Evolutionary conservation across 2,113 vertebrate species (phyloP).

Genomic region (Ovis canadensis): DNA sequence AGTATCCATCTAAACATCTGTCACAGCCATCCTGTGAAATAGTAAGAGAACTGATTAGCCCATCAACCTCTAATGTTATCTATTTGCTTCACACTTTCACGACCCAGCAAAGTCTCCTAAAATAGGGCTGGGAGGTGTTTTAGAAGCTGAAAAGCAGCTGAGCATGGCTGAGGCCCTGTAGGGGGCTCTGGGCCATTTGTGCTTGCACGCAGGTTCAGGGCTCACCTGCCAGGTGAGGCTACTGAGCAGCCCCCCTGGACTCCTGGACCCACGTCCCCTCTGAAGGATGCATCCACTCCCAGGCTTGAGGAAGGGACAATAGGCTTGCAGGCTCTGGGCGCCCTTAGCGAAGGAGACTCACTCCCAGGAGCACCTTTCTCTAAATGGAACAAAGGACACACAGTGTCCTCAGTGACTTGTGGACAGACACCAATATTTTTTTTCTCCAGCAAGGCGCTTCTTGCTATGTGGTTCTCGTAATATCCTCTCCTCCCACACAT

Average conservation of each 20-base stretch:
- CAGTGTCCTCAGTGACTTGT: rapidly evolving
- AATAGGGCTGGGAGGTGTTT: not conserved
- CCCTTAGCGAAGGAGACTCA: not conserved
- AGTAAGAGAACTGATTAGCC: not conserved
- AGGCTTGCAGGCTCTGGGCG: rapidly evolving
- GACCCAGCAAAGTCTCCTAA: not conserved
- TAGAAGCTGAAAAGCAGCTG: not conserved
- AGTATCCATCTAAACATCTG: not conserved
- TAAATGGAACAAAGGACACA: not conserved
- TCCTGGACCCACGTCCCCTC: rapidly evolving
- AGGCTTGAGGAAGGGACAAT: too few relatives aligned
- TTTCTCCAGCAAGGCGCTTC: not conserved
- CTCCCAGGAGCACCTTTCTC: not conserved
- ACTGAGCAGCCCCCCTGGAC: not conserved
- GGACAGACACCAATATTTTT: not conserved
- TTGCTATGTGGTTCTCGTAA: not conserved
- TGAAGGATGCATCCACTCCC: not conserved
- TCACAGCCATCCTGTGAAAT: not conserved
- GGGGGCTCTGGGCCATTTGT: rapidly evolving
- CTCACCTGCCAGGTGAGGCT: not conserved
- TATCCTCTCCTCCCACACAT: slow-evolving; percentile 1
- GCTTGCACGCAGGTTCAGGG: rapidly evolving
- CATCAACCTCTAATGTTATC: not conserved
- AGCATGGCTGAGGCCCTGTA: rapidly evolving
- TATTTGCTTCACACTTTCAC: not conserved